These are phyloP conservation scores for Melanostoma scalare DNA, from an alignment of 2,888 invertebrate genomes.

Conservation along the genomic window DNA sequence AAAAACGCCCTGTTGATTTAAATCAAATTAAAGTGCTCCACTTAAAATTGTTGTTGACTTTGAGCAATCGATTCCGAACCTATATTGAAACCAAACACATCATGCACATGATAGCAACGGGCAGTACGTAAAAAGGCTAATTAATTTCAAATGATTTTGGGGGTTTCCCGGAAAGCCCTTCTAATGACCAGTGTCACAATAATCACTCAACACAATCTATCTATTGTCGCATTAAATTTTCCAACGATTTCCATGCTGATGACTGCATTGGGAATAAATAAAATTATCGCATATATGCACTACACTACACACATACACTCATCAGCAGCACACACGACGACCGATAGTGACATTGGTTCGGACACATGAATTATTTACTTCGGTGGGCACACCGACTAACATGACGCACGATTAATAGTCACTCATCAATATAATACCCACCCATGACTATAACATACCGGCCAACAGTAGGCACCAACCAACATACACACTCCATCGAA, in stretches of 20 bases:
- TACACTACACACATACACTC: neutral
- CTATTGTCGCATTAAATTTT: constrained; percentile 29
- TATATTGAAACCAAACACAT: neutral
- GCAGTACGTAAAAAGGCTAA: neutral
- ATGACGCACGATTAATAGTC: constrained; percentile 53
- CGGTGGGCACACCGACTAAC: constrained; percentile 30
- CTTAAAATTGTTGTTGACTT: no score
- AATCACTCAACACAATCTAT: constrained; percentile 40
- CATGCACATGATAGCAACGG: neutral
- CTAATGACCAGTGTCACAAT: constrained; percentile 26
- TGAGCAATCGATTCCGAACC: neutral
- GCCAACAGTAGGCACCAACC: neutral
- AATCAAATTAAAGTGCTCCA: no score
- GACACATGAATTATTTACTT: constrained; percentile 51
- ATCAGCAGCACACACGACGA: neutral
- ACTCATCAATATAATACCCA: constrained; percentile 53
- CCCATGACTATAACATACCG: neutral
- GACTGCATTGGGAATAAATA: constrained; percentile 37
- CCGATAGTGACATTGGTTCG: constrained; percentile 20
- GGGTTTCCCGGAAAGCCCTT: neutral
- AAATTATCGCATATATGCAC: constrained; percentile 1
- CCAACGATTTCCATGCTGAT: constrained; percentile 22
- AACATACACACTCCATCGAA: constrained; percentile 11
- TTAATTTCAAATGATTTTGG: constrained; percentile 18
- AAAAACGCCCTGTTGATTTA: no score